Evolutionary conservation across 35 echinoderm and acorn worm genomes (phyloP).

Genomic region (Ophiothrix spiculata): DNA sequence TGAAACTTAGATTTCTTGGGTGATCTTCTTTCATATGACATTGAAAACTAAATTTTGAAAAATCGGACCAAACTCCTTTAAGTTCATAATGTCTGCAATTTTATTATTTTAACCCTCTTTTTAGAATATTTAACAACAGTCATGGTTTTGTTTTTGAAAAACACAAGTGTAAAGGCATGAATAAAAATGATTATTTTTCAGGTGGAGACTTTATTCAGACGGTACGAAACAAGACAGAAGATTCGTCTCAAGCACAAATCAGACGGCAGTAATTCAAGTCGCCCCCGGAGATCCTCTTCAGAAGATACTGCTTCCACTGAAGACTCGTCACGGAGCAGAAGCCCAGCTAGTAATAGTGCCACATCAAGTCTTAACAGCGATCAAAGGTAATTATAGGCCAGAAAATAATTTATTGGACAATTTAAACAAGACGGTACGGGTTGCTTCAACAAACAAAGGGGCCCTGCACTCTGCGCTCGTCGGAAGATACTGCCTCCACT

Average conservation of each 20-base stretch:
- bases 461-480: conserved; percentile 85
- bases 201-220: conserved; percentile 69
- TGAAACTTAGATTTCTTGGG: too few species aligned
- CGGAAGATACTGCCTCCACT: conserved; percentile 82
- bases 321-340: background rate
- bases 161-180: background rate
- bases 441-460: conserved; percentile 77
- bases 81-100: background rate
- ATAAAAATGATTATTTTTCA: too few species aligned
- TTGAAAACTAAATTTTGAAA: too few species aligned
- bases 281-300: conserved; percentile 40
- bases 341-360: conserved; percentile 14
- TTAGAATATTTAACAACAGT: background rate
- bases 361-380: conserved; percentile 38
- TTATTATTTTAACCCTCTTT: background rate
- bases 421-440: conserved; percentile 76
- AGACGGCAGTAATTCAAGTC: conserved; percentile 1
- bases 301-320: background rate
- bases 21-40: too few species aligned
- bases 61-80: too few species aligned
- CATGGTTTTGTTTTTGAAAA: background rate
- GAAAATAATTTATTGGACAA: too few species aligned
- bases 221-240: conserved; percentile 67
- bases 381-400: too few species aligned
- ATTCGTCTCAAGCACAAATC: conserved; percentile 55